Conservation (phyloP, 1,140 invertebrate genomes). For the Phocides pigmalion region DNA sequence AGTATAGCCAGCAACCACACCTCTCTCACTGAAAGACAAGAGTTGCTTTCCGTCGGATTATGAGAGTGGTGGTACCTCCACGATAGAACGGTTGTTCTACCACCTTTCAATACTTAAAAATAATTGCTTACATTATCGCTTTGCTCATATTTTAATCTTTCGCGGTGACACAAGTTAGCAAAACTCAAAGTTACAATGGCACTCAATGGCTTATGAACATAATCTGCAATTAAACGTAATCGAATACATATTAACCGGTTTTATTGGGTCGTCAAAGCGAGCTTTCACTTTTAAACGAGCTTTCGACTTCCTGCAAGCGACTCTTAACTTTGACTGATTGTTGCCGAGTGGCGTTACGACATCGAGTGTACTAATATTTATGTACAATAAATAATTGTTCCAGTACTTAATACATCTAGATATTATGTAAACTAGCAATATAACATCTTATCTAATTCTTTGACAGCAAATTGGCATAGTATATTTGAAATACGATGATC, state of each 20-base stretch:
- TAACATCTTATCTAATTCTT: not conserved
- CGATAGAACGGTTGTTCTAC: too few relatives aligned
- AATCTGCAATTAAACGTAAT: constrained; percentile 57
- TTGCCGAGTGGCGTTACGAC: constrained; percentile 18
- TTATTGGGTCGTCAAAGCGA: constrained; percentile 41
- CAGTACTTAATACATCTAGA: not conserved
- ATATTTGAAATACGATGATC: too few relatives aligned
- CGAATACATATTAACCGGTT: constrained; percentile 51
- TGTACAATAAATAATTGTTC: constrained; percentile 5
- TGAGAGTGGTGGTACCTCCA: too few relatives aligned
- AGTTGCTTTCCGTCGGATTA: too few relatives aligned
- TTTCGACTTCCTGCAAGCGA: constrained; percentile 39
- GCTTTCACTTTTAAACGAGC: constrained; percentile 59
- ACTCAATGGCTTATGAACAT: constrained; percentile 50
- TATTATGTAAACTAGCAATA: not conserved
- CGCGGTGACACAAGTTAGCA: not conserved
- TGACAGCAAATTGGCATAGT: not conserved
- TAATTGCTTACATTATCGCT: not conserved
- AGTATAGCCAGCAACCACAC: too few relatives aligned
- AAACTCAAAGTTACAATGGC: constrained; percentile 28
- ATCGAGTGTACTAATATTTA: constrained; percentile 12
- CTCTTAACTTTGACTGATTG: constrained; percentile 34
- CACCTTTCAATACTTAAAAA: too few relatives aligned
- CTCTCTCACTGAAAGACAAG: too few relatives aligned
- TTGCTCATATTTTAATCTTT: not conserved